A percentile compares a stretch with the other conserved stretches of the same genome.
phyloP scores from a whole-genome alignment of 1,140 invertebrate species.

The Halictus rubicundus region DNA sequence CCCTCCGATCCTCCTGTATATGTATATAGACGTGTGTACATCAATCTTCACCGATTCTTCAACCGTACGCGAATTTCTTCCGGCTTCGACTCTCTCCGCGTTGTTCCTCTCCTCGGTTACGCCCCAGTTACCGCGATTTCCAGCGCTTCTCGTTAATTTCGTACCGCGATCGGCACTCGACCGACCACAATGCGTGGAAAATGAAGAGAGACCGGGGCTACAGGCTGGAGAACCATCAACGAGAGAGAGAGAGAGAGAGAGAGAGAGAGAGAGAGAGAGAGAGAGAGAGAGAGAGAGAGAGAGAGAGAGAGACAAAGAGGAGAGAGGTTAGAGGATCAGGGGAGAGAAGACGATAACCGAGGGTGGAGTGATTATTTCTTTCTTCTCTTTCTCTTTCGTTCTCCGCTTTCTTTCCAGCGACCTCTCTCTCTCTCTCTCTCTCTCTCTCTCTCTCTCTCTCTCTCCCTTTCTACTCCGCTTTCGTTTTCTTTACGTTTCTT shows the following conservation, averaged over 20 bases:
- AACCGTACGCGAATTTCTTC: background rate
- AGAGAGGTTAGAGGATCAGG: too few species aligned
- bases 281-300: background rate
- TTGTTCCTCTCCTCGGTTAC: constrained; percentile 24
- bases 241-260: background rate
- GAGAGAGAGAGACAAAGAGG: background rate
- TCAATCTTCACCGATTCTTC: background rate
- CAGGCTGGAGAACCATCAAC: background rate
- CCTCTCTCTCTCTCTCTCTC: constrained; percentile 23
- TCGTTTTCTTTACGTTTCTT: constrained; percentile 31
- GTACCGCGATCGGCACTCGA: background rate
- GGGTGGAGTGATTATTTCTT: constrained; percentile 12
- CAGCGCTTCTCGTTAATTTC: constrained; percentile 1
- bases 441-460: background rate
- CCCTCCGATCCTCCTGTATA: background rate
- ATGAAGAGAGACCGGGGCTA: background rate
- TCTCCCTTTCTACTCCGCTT: background rate
- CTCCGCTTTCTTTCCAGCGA: background rate
- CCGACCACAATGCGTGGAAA: background rate
- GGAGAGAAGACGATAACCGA: background rate
- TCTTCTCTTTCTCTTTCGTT: background rate
- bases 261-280: too few species aligned
- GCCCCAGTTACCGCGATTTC: constrained; percentile 62
- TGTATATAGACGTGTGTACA: too few species aligned
- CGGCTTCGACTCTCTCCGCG: background rate